Evolutionary conservation across 2,888 invertebrate species (phyloP).

Genomic region (Nycteola revayana): DNA sequence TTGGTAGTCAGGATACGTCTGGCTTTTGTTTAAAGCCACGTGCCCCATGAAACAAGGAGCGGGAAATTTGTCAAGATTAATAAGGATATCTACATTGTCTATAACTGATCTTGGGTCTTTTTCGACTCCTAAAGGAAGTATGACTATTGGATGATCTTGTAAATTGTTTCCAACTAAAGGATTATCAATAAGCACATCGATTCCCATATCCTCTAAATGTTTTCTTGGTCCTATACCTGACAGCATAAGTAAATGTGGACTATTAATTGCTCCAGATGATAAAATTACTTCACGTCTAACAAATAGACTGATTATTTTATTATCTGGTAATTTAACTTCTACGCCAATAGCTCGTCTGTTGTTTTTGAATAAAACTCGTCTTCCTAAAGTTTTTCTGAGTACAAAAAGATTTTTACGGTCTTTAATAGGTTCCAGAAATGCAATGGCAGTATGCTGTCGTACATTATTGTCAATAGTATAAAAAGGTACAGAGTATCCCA

Average conservation of each 20-base stretch:
- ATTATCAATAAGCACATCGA: slow-evolving; percentile 32
- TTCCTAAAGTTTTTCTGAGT: slow-evolving; percentile 41
- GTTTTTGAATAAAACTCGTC: slow-evolving; percentile 32
- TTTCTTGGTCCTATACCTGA: slow-evolving; percentile 47
- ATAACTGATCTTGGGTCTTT: slow-evolving; percentile 21
- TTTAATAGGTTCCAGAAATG: slow-evolving; percentile 41
- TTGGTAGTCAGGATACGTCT: slow-evolving; percentile 51
- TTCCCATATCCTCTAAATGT: slow-evolving; percentile 36
- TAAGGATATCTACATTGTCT: slow-evolving; percentile 32
- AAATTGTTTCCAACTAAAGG: slow-evolving; percentile 44
- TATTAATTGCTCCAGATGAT: slow-evolving; percentile 42
- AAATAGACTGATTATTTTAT: slow-evolving; percentile 25
- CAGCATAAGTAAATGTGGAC: slow-evolving; percentile 44
- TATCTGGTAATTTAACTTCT: slow-evolving; percentile 21
- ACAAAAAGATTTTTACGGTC: slow-evolving; percentile 41
- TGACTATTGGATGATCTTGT: slow-evolving; percentile 46
- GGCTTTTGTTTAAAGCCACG: slow-evolving; percentile 39
- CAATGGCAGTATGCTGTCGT: slow-evolving; percentile 41
- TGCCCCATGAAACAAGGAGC: slow-evolving; percentile 41
- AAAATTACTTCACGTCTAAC: slow-evolving; percentile 43
- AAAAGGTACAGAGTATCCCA: slow-evolving; percentile 39
- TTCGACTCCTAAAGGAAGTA: slow-evolving; percentile 35
- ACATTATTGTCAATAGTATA: slow-evolving; percentile 36
- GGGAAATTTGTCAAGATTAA: slow-evolving; percentile 40
- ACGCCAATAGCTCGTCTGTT: slow-evolving; percentile 33